A percentile compares a stretch with the other conserved stretches of the same genome.
phyloP scores from a whole-genome alignment of 2,797 vertebrate genomes.

The Enteromius thamalakanensis region DNA sequence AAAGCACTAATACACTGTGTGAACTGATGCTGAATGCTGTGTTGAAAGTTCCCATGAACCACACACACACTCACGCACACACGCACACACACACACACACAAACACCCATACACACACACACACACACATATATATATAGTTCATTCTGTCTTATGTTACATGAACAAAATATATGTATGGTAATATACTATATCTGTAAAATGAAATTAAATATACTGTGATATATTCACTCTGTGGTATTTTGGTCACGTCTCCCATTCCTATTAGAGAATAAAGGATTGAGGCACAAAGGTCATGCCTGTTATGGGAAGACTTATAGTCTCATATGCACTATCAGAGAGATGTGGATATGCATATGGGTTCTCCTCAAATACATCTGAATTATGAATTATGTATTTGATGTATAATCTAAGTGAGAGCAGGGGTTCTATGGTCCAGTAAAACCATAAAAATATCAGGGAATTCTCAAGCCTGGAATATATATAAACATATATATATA shows the following conservation, averaged over 20 bases:
- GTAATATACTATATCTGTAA: background rate
- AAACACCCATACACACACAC: too few relatives aligned
- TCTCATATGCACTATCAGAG: background rate
- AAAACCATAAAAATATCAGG: background rate
- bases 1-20: background rate
- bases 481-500: background rate
- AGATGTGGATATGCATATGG: constrained; percentile 26
- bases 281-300: constrained; percentile 31
- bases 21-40: background rate
- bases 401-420: constrained; percentile 15
- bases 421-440: background rate
- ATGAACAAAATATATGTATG: background rate
- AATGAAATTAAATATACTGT: background rate
- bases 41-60: background rate
- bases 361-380: background rate
- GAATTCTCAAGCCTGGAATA: background rate
- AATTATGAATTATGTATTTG: constrained; percentile 33
- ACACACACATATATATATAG: background rate
- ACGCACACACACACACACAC: too few relatives aligned
- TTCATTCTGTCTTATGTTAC: background rate
- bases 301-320: constrained; percentile 30
- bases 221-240: constrained; percentile 22
- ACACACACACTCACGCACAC: background rate
- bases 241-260: constrained; percentile 18
- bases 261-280: constrained; percentile 22